Conservation (phyloP, 2,797 vertebrate species). For the Acrossocheilus wenchowensis region DNA sequence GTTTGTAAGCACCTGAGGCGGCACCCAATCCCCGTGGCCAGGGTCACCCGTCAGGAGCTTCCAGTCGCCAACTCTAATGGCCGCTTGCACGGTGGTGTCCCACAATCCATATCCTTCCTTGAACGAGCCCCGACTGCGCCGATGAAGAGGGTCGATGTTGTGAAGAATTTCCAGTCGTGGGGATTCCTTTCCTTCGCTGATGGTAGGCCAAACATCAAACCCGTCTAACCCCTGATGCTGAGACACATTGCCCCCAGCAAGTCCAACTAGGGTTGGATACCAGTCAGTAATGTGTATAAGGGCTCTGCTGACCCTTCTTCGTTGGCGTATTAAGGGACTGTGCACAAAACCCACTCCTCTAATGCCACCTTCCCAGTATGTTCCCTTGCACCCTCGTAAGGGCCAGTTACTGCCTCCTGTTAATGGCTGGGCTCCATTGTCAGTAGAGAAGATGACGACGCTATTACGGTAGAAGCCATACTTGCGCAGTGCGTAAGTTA, state of each 20-base stretch:
- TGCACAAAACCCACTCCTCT: constrained; percentile 94
- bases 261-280: constrained; percentile 91
- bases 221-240: constrained; percentile 85
- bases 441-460: constrained; percentile 91
- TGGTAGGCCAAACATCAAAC: constrained; percentile 88
- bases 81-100: constrained; percentile 93
- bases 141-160: constrained; percentile 94
- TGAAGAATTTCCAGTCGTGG: constrained; percentile 92
- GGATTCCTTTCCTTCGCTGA: constrained; percentile 89
- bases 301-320: constrained; percentile 84
- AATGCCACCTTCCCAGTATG: constrained; percentile 96
- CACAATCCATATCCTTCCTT: constrained; percentile 80
- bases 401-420: constrained; percentile 98
- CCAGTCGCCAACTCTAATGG: constrained; percentile 93
- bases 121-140: constrained; percentile 76
- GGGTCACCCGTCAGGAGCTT: constrained; percentile 95
- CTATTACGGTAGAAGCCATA: constrained; percentile 92
- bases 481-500: constrained; percentile 92
- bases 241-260: constrained; percentile 86
- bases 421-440: constrained; percentile 95
- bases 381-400: constrained; percentile 92
- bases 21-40: constrained; percentile 94
- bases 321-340: constrained; percentile 88
- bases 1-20: constrained; percentile 87
- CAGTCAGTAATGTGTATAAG: constrained; percentile 96